Conservation (phyloP, 1,140 invertebrate genomes). For the Bactericera cockerelli region DNA sequence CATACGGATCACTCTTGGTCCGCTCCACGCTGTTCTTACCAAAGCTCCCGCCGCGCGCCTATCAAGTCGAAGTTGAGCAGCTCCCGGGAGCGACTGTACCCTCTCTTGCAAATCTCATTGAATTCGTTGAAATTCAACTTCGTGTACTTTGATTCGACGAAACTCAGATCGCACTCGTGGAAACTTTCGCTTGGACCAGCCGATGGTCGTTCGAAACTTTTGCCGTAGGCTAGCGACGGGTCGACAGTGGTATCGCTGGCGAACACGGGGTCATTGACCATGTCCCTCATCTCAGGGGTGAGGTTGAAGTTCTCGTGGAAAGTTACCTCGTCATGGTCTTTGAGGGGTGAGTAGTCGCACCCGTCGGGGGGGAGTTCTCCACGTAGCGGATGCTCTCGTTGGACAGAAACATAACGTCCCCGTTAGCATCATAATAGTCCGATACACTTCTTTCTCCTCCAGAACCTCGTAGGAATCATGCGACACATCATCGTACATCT, state of each 20-base stretch:
- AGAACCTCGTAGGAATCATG: slow-evolving; percentile 77
- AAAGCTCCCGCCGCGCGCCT: slow-evolving; percentile 26
- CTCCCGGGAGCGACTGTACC: slow-evolving; percentile 18
- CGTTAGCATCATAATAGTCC: slow-evolving; percentile 39
- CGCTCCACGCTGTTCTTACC: slow-evolving; percentile 41
- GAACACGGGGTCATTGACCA: not conserved
- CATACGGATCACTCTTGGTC: slow-evolving; percentile 67
- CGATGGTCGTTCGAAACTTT: not conserved
- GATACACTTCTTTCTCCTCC: slow-evolving; percentile 32
- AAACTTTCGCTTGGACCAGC: not conserved
- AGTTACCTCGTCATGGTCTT: slow-evolving; percentile 18
- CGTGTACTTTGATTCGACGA: slow-evolving; percentile 26
- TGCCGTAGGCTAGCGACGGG: not conserved
- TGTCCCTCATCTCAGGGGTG: slow-evolving; percentile 30
- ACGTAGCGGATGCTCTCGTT: slow-evolving; percentile 34
- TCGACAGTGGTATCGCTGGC: not conserved
- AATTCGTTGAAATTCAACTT: slow-evolving; percentile 25
- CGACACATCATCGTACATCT: slow-evolving; percentile 59
- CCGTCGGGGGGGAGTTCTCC: slow-evolving; percentile 21
- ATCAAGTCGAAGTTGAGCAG: slow-evolving; percentile 14
- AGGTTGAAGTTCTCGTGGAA: slow-evolving; percentile 20
- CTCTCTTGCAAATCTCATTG: slow-evolving; percentile 26
- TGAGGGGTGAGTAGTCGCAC: not conserved
- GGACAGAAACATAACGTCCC: slow-evolving; percentile 35
- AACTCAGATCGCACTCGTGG: slow-evolving; percentile 28